A percentile compares a stretch with the other conserved stretches of the same genome.
These are phyloP conservation scores for Ladona fulva DNA, from an alignment of 1,140 invertebrate species.

Conservation along the genomic window DNA sequence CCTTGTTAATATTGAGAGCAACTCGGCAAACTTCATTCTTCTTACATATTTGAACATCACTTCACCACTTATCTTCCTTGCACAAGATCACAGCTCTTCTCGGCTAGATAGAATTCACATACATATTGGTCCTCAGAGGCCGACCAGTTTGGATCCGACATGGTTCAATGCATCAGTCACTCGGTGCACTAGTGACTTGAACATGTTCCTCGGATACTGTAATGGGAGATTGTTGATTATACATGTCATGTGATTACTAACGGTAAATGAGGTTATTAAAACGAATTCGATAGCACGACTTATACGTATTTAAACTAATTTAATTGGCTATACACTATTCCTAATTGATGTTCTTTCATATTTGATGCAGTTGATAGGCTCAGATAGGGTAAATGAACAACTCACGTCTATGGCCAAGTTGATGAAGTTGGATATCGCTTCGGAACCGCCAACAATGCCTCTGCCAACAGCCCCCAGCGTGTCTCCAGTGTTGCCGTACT, in stretches of 20 bases:
- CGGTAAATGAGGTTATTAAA: too few relatives aligned
- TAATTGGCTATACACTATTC: too few relatives aligned
- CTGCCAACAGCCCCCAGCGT: slow-evolving; percentile 45
- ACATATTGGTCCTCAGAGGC: neutral
- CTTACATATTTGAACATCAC: too few relatives aligned
- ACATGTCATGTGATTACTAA: neutral
- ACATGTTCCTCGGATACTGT: neutral
- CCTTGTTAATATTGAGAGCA: too few relatives aligned
- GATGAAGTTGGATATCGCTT: slow-evolving; percentile 48
- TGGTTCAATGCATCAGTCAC: neutral
- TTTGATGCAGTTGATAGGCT: too few relatives aligned
- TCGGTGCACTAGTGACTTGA: neutral
- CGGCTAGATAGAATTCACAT: too few relatives aligned
- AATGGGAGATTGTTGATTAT: neutral
- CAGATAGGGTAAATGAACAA: slow-evolving; percentile 17
- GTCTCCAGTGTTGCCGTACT: slow-evolving; percentile 58
- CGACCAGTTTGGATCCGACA: neutral
- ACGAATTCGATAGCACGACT: too few relatives aligned
- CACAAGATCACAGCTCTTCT: neutral
- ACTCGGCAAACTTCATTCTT: too few relatives aligned
- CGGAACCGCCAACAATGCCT: slow-evolving; percentile 46
- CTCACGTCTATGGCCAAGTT: slow-evolving; percentile 42
- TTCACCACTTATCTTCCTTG: too few relatives aligned
- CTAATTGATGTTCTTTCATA: too few relatives aligned
- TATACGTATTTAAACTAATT: too few relatives aligned